Evolutionary conservation across 2,797 vertebrate species (phyloP).

Genomic region (Podarcis lilfordi): DNA sequence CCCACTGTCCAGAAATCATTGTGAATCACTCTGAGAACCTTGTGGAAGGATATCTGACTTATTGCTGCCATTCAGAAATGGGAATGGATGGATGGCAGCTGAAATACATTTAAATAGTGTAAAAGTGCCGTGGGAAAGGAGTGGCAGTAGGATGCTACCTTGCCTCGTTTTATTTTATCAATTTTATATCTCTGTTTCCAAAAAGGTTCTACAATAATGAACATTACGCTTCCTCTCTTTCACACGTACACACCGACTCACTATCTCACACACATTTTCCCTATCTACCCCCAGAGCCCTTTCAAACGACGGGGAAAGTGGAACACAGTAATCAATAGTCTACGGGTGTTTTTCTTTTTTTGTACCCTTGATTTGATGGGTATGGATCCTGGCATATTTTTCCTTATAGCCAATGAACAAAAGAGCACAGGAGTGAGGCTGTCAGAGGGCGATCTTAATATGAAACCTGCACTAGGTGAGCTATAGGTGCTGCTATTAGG

Average conservation of each 20-base stretch:
- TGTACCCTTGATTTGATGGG: not conserved
- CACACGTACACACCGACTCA: not conserved
- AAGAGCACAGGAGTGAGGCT: not conserved
- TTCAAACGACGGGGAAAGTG: not conserved
- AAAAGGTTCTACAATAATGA: not conserved
- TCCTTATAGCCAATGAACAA: not conserved
- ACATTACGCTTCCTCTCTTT: not conserved
- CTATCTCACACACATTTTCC: too few species aligned
- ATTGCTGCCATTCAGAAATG: not conserved
- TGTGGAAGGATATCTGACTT: not conserved
- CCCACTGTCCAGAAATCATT: not conserved
- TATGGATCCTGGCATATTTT: not conserved
- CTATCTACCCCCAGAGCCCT: not conserved
- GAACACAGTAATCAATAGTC: not conserved
- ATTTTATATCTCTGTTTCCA: not conserved
- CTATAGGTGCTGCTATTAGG: not conserved
- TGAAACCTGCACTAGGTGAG: not conserved
- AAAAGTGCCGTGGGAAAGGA: not conserved
- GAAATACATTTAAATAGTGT: not conserved
- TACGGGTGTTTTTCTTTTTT: accelerated
- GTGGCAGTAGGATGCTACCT: not conserved
- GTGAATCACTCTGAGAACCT: not conserved
- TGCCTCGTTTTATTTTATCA: not conserved
- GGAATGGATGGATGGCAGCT: not conserved
- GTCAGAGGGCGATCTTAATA: not conserved